Evolutionary conservation across 2,888 invertebrate genomes (phyloP).

Genomic region (Serripes groenlandicus): DNA sequence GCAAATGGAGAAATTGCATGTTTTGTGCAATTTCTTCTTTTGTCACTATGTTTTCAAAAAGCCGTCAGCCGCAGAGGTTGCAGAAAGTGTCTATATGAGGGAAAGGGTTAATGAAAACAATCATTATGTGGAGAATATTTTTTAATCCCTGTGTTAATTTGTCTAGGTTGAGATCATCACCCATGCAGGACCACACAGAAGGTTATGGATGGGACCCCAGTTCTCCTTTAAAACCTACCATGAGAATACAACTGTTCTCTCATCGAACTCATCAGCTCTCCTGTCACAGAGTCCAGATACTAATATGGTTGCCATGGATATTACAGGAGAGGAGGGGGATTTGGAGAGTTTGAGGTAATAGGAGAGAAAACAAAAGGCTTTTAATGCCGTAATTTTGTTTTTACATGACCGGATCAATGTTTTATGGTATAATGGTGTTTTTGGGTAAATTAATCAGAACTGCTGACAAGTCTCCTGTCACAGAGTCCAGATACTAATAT

Average conservation of each 20-base stretch:
- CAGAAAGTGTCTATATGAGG: too few relatives aligned
- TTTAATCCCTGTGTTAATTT: background rate
- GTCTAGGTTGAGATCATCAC: slow-evolving; percentile 97
- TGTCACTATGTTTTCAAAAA: too few relatives aligned
- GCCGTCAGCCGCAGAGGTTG: too few relatives aligned
- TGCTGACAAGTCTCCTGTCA: too few relatives aligned
- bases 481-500: slow-evolving; percentile 83
- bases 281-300: slow-evolving; percentile 85
- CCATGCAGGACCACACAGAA: slow-evolving; percentile 96
- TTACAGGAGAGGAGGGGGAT: slow-evolving; percentile 85
- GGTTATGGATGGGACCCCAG: slow-evolving; percentile 99
- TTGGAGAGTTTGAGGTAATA: slow-evolving; percentile 85
- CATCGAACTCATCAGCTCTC: slow-evolving; percentile 86
- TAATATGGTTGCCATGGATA: slow-evolving; percentile 82
- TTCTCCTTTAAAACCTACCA: slow-evolving; percentile 97
- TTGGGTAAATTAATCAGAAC: background rate
- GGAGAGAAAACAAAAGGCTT: background rate
- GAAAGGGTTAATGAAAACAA: background rate
- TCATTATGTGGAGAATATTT: background rate
- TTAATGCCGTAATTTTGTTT: background rate
- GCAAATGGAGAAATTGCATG: too few relatives aligned
- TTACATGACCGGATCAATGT: background rate
- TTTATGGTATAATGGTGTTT: background rate
- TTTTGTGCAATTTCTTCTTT: too few relatives aligned
- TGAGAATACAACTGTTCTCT: slow-evolving; percentile 85